A percentile compares a stretch with the other conserved stretches of the same genome.
These are phyloP conservation scores for Malacoraja senta DNA, from an alignment of 2,797 vertebrate genomes.

Conservation along the genomic window DNA sequence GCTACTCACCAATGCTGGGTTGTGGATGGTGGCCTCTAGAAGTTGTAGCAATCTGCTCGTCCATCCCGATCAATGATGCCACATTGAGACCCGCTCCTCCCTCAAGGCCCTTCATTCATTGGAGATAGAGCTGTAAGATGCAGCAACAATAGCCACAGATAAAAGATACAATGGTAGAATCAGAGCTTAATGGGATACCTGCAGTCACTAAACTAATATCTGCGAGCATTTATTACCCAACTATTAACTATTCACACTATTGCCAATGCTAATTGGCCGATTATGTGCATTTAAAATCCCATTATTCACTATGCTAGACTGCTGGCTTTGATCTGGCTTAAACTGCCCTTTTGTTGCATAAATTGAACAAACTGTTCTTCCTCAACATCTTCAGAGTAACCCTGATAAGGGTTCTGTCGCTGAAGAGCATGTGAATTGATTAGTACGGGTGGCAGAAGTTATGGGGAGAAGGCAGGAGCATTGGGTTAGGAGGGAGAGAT, in stretches of 20 bases:
- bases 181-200: not conserved
- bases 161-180: not conserved
- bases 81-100: not conserved
- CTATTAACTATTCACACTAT: not conserved
- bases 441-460: too few relatives aligned
- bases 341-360: not conserved
- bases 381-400: not conserved
- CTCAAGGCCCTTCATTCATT: too few relatives aligned
- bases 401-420: not conserved
- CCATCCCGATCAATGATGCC: not conserved
- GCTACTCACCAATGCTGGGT: not conserved
- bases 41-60: not conserved
- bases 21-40: not conserved
- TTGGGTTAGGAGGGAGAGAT: too few relatives aligned
- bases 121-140: not conserved
- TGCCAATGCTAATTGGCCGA: not conserved
- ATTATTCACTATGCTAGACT: not conserved
- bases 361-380: not conserved
- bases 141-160: too few relatives aligned
- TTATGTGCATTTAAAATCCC: not conserved
- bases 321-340: not conserved
- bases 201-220: not conserved
- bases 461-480: too few relatives aligned
- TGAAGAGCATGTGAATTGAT: not conserved
- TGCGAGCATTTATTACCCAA: constrained; percentile 3